Percentiles rank a stretch among this genome's conserved stretches.
These are phyloP conservation scores for Sipunculus nudus DNA, from an alignment of 2,888 invertebrate species.

Conservation along the genomic window DNA sequence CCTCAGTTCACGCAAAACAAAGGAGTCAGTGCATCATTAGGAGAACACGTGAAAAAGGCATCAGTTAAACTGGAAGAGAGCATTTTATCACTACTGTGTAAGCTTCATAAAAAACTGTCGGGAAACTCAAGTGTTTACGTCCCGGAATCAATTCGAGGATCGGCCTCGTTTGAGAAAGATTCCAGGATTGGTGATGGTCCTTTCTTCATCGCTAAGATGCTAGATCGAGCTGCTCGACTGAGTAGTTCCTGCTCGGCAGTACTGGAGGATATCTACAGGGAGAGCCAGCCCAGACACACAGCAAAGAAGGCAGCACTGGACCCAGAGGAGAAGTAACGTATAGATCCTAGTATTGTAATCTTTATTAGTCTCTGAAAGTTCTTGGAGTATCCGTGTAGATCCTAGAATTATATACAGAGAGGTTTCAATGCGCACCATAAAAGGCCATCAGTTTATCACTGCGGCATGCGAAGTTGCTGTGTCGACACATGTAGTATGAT, in stretches of 20 bases:
- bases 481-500: too few species aligned
- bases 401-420: too few species aligned
- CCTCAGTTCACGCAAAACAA: too few species aligned
- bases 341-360: too few species aligned
- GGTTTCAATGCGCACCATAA: too few species aligned
- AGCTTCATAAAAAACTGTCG: conserved; percentile 88
- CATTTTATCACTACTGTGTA: conserved; percentile 86
- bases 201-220: conserved; percentile 82
- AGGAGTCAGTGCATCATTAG: too few species aligned
- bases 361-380: too few species aligned
- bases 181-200: conserved; percentile 83
- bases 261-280: conserved; percentile 77
- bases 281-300: conserved; percentile 77
- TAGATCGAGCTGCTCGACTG: conserved; percentile 68
- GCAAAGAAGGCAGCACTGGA: conserved; percentile 29
- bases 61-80: conserved; percentile 75
- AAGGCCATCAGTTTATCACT: too few species aligned
- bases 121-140: conserved; percentile 75
- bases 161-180: not conserved
- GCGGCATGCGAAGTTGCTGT: too few species aligned
- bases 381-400: too few species aligned
- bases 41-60: too few species aligned
- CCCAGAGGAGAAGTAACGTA: conserved; percentile 45
- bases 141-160: not conserved
- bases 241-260: conserved; percentile 44